These are phyloP conservation scores for Crypturellus undulatus DNA, from an alignment of 2,113 vertebrate genomes.

Conservation along the genomic window DNA sequence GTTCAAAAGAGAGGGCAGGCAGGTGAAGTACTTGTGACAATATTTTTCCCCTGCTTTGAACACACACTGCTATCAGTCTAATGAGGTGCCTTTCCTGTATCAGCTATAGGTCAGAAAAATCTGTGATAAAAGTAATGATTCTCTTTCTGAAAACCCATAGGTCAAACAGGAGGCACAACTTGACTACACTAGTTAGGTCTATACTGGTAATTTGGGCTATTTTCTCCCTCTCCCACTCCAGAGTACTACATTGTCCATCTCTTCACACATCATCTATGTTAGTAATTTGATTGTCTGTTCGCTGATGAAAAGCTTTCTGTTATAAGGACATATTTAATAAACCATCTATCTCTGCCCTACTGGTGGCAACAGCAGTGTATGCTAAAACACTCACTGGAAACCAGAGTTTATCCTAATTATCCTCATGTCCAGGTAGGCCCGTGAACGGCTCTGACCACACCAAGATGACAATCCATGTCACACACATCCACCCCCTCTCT, in stretches of 20 bases:
- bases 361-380: not conserved
- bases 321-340: constrained; percentile 10
- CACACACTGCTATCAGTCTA: not conserved
- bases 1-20: not conserved
- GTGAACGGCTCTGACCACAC: not conserved
- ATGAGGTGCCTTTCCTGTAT: constrained; percentile 26
- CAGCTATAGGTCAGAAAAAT: constrained; percentile 35
- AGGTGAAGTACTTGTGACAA: constrained; percentile 3
- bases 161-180: not conserved
- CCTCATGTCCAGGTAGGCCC: not conserved
- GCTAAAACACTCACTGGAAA: not conserved
- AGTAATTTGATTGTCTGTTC: not conserved
- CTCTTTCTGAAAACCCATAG: constrained; percentile 16
- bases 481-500: not conserved
- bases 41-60: constrained; percentile 5
- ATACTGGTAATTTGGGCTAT: not conserved
- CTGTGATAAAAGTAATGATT: constrained; percentile 47
- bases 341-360: not conserved
- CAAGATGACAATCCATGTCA: not conserved
- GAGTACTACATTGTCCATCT: not conserved
- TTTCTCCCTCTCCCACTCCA: not conserved
- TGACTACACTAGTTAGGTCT: not conserved
- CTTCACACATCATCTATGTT: not conserved
- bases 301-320: constrained; percentile 7
- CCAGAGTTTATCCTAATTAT: not conserved